Percentiles rank a stretch among this genome's conserved stretches.
Evolutionary conservation across 2,113 vertebrate genomes (phyloP).

Genomic region (Macroglossus sobrinus): DNA sequence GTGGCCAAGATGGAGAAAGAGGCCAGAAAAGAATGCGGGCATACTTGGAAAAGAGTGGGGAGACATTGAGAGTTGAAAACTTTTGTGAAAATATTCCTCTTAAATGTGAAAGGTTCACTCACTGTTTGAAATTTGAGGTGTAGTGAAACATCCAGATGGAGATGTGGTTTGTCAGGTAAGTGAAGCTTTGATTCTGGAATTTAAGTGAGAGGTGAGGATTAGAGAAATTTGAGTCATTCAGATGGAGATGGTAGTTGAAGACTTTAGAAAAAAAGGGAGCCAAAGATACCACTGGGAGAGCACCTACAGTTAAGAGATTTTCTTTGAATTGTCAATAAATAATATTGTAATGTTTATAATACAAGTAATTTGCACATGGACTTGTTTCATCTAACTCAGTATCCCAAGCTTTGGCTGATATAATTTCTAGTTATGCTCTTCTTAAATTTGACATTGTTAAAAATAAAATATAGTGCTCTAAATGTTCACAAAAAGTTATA

Average conservation of each 20-base stretch:
- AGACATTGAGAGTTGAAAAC: not conserved
- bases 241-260: not conserved
- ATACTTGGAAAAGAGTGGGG: not conserved
- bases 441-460: not conserved
- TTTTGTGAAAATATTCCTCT: constrained; percentile 10
- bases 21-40: not conserved
- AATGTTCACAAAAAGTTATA: not conserved
- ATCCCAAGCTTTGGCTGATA: not conserved
- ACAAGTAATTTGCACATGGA: not conserved
- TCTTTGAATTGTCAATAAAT: not conserved
- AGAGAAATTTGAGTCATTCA: not conserved
- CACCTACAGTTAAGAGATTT: not conserved
- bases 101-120: not conserved
- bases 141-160: not conserved
- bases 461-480: not conserved
- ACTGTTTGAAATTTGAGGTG: not conserved
- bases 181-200: not conserved
- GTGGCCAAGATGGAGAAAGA: not conserved
- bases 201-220: not conserved
- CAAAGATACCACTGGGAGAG: not conserved
- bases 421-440: not conserved
- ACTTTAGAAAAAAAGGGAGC: not conserved
- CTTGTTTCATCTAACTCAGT: not conserved
- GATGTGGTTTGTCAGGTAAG: not conserved
- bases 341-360: not conserved